Conservation (phyloP, 2,888 invertebrate species). For the Lottia gigantea region DNA sequence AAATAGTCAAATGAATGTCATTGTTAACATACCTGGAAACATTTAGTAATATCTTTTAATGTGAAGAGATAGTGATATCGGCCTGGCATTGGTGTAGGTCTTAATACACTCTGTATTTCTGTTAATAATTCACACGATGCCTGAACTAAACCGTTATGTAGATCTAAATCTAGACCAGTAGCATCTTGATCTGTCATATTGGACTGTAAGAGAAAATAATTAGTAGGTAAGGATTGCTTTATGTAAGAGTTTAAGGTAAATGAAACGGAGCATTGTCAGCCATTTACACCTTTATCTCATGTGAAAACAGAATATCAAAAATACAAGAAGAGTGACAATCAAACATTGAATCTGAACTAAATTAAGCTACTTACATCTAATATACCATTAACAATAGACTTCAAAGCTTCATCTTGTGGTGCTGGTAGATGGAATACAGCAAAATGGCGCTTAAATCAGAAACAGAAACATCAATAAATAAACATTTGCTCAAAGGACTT, state of each 20-base stretch:
- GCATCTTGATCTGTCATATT: conserved; percentile 63
- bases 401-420: conserved; percentile 60
- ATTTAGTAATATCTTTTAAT: conserved; percentile 63
- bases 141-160: conserved; percentile 62
- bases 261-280: no score
- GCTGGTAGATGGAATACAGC: conserved; percentile 64
- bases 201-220: conserved; percentile 39
- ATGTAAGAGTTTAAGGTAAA: not conserved
- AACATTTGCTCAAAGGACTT: not conserved
- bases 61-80: conserved; percentile 66
- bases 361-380: conserved; percentile 55
- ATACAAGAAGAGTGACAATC: no score
- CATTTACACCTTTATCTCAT: no score
- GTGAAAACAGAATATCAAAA: no score
- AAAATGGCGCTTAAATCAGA: conserved; percentile 64
- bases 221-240: not conserved
- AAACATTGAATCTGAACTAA: no score
- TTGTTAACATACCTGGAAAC: conserved; percentile 59
- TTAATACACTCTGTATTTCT: conserved; percentile 60
- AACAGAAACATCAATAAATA: not conserved
- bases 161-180: conserved; percentile 62
- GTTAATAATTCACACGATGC: conserved; percentile 63
- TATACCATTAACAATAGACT: conserved; percentile 62
- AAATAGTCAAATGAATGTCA: no score
- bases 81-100: conserved; percentile 63